These are phyloP conservation scores for Solenopsis fugax DNA, from an alignment of 1,140 invertebrate species.

Conservation along the genomic window DNA sequence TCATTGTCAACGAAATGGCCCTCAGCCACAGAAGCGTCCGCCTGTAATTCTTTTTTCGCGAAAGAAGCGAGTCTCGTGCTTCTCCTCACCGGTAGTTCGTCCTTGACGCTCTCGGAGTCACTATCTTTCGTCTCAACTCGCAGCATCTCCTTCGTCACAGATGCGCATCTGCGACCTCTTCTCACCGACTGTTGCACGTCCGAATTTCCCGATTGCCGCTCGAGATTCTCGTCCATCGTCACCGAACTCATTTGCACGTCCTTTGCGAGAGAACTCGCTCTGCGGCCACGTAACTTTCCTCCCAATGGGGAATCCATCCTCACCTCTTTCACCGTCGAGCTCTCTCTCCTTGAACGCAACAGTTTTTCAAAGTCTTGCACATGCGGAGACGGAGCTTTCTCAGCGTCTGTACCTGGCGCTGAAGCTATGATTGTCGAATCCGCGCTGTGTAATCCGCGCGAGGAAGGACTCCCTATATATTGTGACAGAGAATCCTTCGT, in stretches of 20 bases:
- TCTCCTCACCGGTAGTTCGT: conserved; percentile 44
- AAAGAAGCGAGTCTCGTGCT: conserved; percentile 69
- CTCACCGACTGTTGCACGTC: not conserved
- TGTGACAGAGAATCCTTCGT: not conserved
- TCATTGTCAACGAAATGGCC: not conserved
- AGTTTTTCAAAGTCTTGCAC: not conserved
- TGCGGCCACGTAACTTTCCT: conserved; percentile 34
- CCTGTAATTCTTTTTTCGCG: conserved; percentile 63
- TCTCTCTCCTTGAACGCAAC: conserved; percentile 12
- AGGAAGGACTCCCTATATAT: no score
- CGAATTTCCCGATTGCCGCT: conserved; percentile 12
- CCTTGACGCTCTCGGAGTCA: conserved; percentile 29
- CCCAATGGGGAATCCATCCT: not conserved
- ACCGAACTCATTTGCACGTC: conserved; percentile 56
- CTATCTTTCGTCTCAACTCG: not conserved
- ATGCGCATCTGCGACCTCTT: conserved; percentile 20
- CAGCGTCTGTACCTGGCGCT: no score
- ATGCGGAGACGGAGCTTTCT: not conserved
- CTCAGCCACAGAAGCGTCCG: not conserved
- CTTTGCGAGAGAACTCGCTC: conserved; percentile 66
- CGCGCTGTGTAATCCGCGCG: not conserved
- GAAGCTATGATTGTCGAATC: no score
- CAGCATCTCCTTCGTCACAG: conserved; percentile 51
- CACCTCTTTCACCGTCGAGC: not conserved
- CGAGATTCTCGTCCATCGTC: not conserved